Base-by-base conservation (phyloP, 1,140 invertebrate species). In the Hormaphis cornu region DNA sequence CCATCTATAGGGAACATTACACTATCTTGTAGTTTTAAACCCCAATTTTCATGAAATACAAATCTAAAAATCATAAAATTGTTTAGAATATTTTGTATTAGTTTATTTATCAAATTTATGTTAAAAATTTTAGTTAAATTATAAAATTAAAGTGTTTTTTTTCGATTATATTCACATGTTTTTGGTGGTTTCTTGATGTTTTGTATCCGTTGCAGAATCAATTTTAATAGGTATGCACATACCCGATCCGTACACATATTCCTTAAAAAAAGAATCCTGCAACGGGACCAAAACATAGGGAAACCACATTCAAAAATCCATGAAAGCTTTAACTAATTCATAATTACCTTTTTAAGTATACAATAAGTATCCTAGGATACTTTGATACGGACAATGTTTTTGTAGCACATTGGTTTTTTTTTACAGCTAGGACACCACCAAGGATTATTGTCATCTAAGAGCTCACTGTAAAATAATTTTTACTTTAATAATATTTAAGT, bases 401-500 rank as follows among this genome's bases (percentile, higher is more conserved):
- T 28, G 84, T 87, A 10, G 87, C 87, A 77, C 84, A 83, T 73
- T 86, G 85, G 73, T 87, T 87, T 70, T 80, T n/a, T 79, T 73
- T 84, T 79, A 75, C 86, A 88, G 63, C 80, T 80, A 8, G 86
- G 85, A 77, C 87, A 88, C 77, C 81, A 86, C 86, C 87, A 88
- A 20, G 85, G 86, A 79, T 87, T 88, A 72, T 86, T 82, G 73
- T 85, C 83, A 75, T 87, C 86, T 72, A 88, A 77, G 28, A 80
- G 80, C 78, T 88, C 86, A 76, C 86, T 87, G 74, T 52, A 79
- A 77, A 16, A 66, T 71, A 66, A 73, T 70, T 70, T 22, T 70
- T 66, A 56, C 52, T 69, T 18, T 28, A 42, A 53, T 52, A 71
- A 33, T 33, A 33, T 33, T 6, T 9, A 4, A 6, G 30, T 53